Evolutionary conservation across 2,113 vertebrate genomes (phyloP), one percentile per base, ranked within the genome.

Genomic region (Dolichotis patagonum): DNA sequence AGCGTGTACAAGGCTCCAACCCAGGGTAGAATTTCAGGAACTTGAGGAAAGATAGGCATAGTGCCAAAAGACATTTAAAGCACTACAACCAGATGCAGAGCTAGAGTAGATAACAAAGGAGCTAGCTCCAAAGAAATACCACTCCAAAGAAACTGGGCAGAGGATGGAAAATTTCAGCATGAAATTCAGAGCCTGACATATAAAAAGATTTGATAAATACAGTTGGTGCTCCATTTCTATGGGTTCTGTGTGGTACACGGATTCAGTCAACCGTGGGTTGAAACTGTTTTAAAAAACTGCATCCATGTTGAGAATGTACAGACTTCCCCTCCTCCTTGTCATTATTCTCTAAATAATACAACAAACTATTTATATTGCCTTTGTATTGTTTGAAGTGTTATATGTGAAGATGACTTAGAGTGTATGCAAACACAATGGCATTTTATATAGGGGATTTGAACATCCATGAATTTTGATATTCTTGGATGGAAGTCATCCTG

Each of bases 71-170:
- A 41, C 30, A 71, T 54, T 88, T 5, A 85, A 91, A 38, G 41
- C 35, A 88, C 41, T 78, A 54, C 4, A 71, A 71, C 67, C 9
- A 84, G 60, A 77, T 56, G 22, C 35, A 71, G 69, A 96, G 52
- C 78, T 88, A 78, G 43, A 94, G 43, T 43, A 84, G 69, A 69
- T 24, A 78, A 92, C n/a, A 52, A 93, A 90, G 91, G 80, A 58
- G 38, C 52, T 85, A 49, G 28, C 22, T 24, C 32, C 32, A 91
- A 30, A 67, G 77, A 78, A 88, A 85, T 85, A 62, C 22, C 14
- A 60, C 28, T n/a, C 67, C 60, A 78, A 62, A 91, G 49, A 78
- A 75, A 54, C 7, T 78, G 52, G 52, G 60, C 41, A 84, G 60
- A 84, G 49, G 60, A 60, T 84, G 35, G 77, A 94, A 52, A 91